Evolutionary conservation across 2,797 vertebrate species (phyloP), one percentile per base, ranked within the genome.

Genomic region (Sebastes cheni): DNA sequence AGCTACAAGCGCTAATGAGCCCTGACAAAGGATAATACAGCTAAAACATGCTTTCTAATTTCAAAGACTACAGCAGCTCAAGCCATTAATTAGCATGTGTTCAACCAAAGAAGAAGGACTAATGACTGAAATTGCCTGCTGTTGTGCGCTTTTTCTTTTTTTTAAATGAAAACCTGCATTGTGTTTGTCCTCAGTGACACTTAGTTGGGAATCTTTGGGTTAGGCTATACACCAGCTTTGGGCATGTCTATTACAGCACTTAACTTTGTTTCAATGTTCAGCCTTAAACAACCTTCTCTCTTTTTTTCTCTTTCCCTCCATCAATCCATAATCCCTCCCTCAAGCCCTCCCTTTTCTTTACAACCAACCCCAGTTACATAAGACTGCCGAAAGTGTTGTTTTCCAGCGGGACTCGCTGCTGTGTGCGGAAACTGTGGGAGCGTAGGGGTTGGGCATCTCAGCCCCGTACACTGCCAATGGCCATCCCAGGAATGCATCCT

Each of bases 401-500:
- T 88, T 85, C 80, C 77, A 75, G 74, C 23, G 36, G 78, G 86
- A 87, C 82, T 88, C 68, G 55, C 88, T 87, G 85, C 75, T 86
- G 90, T 77, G 88, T 90, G 89, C 78, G 88, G 84, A 91, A 90
- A 87, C 80, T 88, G 88, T 88, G 89, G 88, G 86, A 90, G 81
- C 72, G 4, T 61, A 78, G 86, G 87, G 86, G 89, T 78, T 79
- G 93, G 92, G 91, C 83, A 89, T 93, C 89, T 80, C 80, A 52
- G 85, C 85, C 84, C 66, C 52, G 34, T 61, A 66, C 87, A 72
- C 77, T 86, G 86, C 91, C 86, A 74, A 83, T 84, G 92, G 91
- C 88, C 93, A 87, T 91, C 91, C 84, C 88, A 94, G 85, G 91
- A 95, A 95, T 94, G 91, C 75, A 82, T 89, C 90, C 89, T 83